Evolutionary conservation across 2,113 vertebrate genomes (phyloP).

Genomic region (Heloderma charlesbogerti): DNA sequence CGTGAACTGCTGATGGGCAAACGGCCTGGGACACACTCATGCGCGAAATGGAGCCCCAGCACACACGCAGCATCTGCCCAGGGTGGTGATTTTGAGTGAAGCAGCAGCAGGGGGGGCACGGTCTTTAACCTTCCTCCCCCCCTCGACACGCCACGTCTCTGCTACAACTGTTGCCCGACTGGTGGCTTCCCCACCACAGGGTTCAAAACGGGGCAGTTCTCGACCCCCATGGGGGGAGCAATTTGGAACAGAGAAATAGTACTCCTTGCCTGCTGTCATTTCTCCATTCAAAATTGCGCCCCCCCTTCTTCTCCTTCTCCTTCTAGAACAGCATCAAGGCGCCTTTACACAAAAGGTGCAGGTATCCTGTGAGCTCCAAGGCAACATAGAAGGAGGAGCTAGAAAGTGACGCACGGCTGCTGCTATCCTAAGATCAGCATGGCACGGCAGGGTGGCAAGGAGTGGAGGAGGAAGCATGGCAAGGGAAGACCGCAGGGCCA

Average conservation of each 20-base stretch:
- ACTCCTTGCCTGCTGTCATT: background rate
- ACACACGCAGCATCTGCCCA: background rate
- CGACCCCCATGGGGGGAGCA: background rate
- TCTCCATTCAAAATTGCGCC: background rate
- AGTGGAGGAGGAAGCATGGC: too few relatives aligned
- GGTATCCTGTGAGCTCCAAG: too few relatives aligned
- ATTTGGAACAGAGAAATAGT: background rate
- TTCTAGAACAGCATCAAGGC: too few relatives aligned
- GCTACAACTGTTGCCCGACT: background rate
- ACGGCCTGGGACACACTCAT: too few relatives aligned
- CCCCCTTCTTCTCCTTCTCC: too few relatives aligned
- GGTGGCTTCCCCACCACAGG: background rate
- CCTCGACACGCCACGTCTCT: background rate
- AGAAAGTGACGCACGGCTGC: too few relatives aligned
- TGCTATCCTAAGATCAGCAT: too few relatives aligned
- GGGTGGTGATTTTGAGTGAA: background rate
- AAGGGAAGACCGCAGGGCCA: background rate
- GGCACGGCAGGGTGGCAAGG: too few relatives aligned
- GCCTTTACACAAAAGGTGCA: too few relatives aligned
- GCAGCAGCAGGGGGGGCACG: background rate
- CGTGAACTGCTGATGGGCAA: background rate
- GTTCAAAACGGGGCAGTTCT: background rate
- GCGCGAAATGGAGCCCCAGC: background rate
- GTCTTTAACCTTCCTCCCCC: too few relatives aligned
- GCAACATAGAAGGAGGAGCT: too few relatives aligned